phyloP scores from a whole-genome alignment of 2,888 invertebrate species.

The Sylvicola fuscatus region DNA sequence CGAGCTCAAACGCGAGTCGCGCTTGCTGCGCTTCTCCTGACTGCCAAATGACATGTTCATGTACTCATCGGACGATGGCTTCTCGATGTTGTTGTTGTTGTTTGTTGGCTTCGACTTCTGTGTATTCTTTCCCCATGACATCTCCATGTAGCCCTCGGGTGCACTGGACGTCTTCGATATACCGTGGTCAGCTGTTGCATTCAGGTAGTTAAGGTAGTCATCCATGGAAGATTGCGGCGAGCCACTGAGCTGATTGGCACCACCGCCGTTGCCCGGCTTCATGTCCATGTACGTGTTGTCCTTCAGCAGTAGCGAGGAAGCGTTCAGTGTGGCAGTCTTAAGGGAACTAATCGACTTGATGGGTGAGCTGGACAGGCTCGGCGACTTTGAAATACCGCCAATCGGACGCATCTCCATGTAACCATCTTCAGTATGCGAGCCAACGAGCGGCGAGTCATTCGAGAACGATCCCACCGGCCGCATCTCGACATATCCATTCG shows the following conservation, averaged over 20 bases:
- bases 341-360: slow-evolving; percentile 8
- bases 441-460: slow-evolving; percentile 6
- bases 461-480: slow-evolving; percentile 21
- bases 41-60: slow-evolving; percentile 29
- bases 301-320: background rate
- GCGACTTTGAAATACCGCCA: slow-evolving; percentile 6
- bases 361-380: slow-evolving; percentile 11
- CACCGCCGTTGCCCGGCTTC: background rate
- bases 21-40: slow-evolving; percentile 15
- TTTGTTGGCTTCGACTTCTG: slow-evolving; percentile 13
- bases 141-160: slow-evolving; percentile 43
- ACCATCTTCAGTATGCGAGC: slow-evolving; percentile 10
- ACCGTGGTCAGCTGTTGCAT: background rate
- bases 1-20: slow-evolving; percentile 28
- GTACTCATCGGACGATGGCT: slow-evolving; percentile 25
- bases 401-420: slow-evolving; percentile 28
- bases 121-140: slow-evolving; percentile 29
- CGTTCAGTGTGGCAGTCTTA: slow-evolving; percentile 2
- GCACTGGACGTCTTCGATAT: slow-evolving; percentile 20
- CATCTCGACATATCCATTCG: slow-evolving; percentile 37
- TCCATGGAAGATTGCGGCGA: slow-evolving; percentile 1
- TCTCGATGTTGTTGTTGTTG: slow-evolving; percentile 15
- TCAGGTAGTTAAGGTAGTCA: background rate
- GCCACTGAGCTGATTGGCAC: too few species aligned
- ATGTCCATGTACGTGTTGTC: too few species aligned